A percentile compares a stretch with the other conserved stretches of the same genome.
These are phyloP conservation scores for Clarias fuscus DNA, from an alignment of 2,797 vertebrate species.

Conservation along the genomic window DNA sequence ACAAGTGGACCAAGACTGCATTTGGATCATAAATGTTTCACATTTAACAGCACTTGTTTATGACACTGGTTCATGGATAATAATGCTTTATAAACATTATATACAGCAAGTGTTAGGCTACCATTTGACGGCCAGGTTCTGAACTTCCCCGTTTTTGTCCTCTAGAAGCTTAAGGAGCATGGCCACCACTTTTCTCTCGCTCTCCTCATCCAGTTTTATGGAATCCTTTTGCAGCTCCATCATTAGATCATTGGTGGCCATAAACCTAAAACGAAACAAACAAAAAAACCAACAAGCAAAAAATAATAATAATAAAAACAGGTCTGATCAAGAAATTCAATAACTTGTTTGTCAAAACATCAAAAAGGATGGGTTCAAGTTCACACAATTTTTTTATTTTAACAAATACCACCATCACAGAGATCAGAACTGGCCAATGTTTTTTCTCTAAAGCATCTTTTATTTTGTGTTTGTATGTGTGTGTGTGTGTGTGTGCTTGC, in stretches of 20 bases:
- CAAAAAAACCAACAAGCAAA: too few relatives aligned
- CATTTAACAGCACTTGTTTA: neutral
- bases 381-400: neutral
- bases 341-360: neutral
- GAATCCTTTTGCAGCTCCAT: slow-evolving; percentile 94
- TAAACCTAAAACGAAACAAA: slow-evolving; percentile 77
- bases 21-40: neutral
- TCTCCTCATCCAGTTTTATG: slow-evolving; percentile 94
- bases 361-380: neutral
- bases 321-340: neutral
- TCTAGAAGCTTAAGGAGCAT: slow-evolving; percentile 91
- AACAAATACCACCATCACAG: neutral
- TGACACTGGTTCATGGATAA: neutral
- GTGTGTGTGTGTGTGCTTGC: too few relatives aligned
- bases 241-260: slow-evolving; percentile 98
- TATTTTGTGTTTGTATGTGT: too few relatives aligned
- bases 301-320: neutral
- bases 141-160: slow-evolving; percentile 96
- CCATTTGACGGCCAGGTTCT: slow-evolving; percentile 96
- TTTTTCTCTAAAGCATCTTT: too few relatives aligned
- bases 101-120: slow-evolving; percentile 62
- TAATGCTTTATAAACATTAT: neutral
- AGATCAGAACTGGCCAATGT: too few relatives aligned
- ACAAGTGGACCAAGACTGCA: slow-evolving; percentile 89
- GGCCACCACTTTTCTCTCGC: slow-evolving; percentile 89